Evolutionary conservation across 2,888 invertebrate genomes (phyloP), one percentile per base, ranked within the genome.

Genomic region (Polylopha cassiicola): DNA sequence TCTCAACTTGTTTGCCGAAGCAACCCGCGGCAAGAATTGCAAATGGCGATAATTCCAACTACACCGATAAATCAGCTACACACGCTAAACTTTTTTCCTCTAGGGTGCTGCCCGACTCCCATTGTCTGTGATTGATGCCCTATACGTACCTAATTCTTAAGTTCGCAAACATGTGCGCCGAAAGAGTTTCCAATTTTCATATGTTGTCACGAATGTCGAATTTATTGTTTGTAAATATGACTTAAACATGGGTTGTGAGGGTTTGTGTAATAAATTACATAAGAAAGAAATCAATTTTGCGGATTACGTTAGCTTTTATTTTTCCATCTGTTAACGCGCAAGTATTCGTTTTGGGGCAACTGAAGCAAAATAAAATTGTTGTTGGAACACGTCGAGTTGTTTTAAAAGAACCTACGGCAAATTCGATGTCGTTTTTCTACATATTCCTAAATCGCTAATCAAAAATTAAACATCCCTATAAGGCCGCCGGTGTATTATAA

Each of bases 11-110:
- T 75, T 76, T 70, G 72, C 70, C 66, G 52, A 58, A 64, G 62
- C 68, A 63, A 66, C 63, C 65, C 67, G 61, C 65, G 67, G 64
- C 71, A 77, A 77, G 81, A 84, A 84, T 85, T 84, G 84, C 82
- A 82, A 84, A 81, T 85, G 73, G 81, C 73, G 76, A 82, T 85
- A 85, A 84, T 85, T 84, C 82, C 63, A 82, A 84, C 81, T 82
- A 76, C 73, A 60, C 67, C 77, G 59, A 85, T 85, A 85, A 85
- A 85, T 85, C 84, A 82, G 73, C 67, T 51, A 59, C 67, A 67
- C 65, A 68, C 70, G 76, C 66, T 71, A 65, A 73, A 82, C 60
- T 79, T 84, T 77, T 80, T 84, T 80, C 75, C 81, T 68, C 68
- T 52, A 58, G 80, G 81, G 84, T 67, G 68, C 69, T 62, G 53